Base-by-base conservation (phyloP, 2,113 vertebrate genomes). In the Myiopsitta monachus region DNA sequence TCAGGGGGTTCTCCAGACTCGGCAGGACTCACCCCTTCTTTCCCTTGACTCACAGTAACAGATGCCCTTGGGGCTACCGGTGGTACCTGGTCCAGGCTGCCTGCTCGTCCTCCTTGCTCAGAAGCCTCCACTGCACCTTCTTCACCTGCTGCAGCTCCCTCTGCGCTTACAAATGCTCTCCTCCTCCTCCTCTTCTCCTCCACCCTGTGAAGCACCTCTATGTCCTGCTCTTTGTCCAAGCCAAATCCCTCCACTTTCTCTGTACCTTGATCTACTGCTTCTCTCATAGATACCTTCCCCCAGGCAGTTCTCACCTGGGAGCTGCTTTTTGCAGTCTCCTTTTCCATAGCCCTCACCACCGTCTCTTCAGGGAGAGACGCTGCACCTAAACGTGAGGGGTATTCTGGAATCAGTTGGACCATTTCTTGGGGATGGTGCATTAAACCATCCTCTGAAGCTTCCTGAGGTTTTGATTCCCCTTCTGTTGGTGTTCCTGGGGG, bases 121-220 rank as follows among this genome's bases (percentile, higher is more conserved):
- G 76, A 63, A 92, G 55, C 54, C 70, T 80, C 81, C 30, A 11
- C 55, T 31, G 89, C 78, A 85, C 83, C 41, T 41, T 91, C 94
- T 68, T 26, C 90, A 67, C 84, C 92, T 90, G 33, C 67, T 70
- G 41, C 81, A 88, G 11, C 74, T 16, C 78, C 62, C 55, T 64
- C 92, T 84, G 66, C 80, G 75, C 85, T 67, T 64, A 84, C 83
- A 81, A 88, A 69, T 43, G 52, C 74, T 55, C 33, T 91, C 64
- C 38, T 76, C 77, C 47, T 88, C 55, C 49, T 82, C 77, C 94
- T 83, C 61, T 26, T 9, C 5, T 47, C 72, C 72, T 88, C 63
- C 9, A 7, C 70, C 11, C 47, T 10, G 3, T 1, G 18, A 33
- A 63, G 51, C 66, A 7, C 19, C 38, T 77, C 61, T 0, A 0